Evolutionary conservation across 2,113 vertebrate genomes (phyloP).

Genomic region (Bubo scandiacus): DNA sequence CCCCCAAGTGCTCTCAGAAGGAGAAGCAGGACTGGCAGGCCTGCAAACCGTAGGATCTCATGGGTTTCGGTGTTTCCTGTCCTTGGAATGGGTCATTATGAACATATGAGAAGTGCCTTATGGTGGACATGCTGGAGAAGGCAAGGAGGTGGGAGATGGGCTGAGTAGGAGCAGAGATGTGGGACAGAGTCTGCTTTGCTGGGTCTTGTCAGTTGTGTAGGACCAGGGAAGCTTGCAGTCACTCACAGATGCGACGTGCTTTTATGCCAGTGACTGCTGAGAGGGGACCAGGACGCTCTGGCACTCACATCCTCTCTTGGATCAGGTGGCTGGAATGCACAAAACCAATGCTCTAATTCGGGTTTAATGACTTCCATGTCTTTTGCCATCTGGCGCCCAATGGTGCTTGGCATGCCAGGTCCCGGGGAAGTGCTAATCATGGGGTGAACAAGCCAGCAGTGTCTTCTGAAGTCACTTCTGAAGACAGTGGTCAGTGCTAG

Average conservation of each 20-base stretch:
- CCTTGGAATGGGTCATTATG: background rate
- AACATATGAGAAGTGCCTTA: background rate
- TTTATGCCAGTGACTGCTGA: background rate
- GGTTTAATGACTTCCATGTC: background rate
- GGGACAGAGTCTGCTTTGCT: background rate
- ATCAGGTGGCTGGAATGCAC: background rate
- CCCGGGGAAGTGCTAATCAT: background rate
- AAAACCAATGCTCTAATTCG: background rate
- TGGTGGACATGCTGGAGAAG: background rate
- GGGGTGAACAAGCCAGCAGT: background rate
- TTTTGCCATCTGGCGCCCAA: background rate
- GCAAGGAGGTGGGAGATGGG: background rate
- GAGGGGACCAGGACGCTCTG: background rate
- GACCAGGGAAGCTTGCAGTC: background rate
- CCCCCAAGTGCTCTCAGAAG: background rate
- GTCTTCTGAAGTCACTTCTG: background rate
- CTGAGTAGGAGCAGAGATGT: background rate
- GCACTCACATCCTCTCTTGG: background rate
- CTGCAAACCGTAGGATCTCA: background rate
- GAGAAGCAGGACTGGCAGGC: background rate
- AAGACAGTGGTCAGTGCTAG: background rate
- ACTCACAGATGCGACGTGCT: rapidly evolving
- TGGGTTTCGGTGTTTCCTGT: background rate
- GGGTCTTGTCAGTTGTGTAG: background rate
- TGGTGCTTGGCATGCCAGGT: background rate